Evolutionary conservation across 2,888 invertebrate species (phyloP).

Genomic region (Leptopterna dolabrata): DNA sequence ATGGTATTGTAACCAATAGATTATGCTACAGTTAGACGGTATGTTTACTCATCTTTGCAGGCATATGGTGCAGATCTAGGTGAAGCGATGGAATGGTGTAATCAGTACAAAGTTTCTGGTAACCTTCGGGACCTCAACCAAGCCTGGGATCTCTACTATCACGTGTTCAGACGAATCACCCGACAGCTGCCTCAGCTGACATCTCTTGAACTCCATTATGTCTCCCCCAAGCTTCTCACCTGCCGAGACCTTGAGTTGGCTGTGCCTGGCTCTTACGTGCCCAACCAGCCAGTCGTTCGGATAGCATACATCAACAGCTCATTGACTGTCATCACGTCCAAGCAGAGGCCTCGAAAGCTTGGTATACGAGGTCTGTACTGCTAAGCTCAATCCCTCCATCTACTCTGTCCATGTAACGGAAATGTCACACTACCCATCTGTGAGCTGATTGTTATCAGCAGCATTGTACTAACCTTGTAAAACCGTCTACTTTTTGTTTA

Average conservation of each 20-base stretch:
- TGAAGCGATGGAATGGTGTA: slow-evolving; percentile 97
- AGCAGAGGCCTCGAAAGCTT: slow-evolving; percentile 95
- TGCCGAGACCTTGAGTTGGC: slow-evolving; percentile 95
- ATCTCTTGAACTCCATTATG: slow-evolving; percentile 92
- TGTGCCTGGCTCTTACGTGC: slow-evolving; percentile 97
- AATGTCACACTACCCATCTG: neutral
- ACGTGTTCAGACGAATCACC: slow-evolving; percentile 96
- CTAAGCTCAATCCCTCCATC: neutral
- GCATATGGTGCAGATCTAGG: slow-evolving; percentile 94
- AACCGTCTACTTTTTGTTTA: slow-evolving; percentile 61
- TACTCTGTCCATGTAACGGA: neutral
- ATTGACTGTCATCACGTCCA: slow-evolving; percentile 95
- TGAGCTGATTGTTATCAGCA: neutral
- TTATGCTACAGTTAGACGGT: too few relatives aligned
- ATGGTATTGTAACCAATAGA: too few relatives aligned
- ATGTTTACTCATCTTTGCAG: slow-evolving; percentile 64
- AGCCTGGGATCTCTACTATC: slow-evolving; percentile 99
- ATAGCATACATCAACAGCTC: slow-evolving; percentile 92
- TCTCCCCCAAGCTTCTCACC: slow-evolving; percentile 89
- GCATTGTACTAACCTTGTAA: neutral
- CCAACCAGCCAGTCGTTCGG: slow-evolving; percentile 87
- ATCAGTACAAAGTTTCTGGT: slow-evolving; percentile 85
- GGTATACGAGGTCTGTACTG: slow-evolving; percentile 76
- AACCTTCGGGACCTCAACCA: slow-evolving; percentile 93
- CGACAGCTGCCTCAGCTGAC: slow-evolving; percentile 93